Base-by-base conservation (phyloP, 2,888 invertebrate genomes). In the Trachelus stipa region DNA sequence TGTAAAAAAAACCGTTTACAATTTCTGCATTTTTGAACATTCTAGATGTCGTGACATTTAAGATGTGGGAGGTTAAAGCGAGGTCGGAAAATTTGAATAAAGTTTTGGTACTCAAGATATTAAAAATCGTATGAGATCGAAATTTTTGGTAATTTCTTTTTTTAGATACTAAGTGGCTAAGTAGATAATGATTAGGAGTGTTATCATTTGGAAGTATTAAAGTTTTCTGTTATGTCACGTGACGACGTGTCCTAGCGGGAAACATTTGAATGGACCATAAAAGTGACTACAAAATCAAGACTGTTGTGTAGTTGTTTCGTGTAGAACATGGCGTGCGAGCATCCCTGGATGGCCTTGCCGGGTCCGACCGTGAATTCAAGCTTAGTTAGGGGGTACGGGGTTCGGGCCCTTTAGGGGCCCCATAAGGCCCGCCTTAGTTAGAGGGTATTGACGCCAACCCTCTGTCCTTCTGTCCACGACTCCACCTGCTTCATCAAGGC, bases 381-480 rank as follows among this genome's bases (percentile, higher is more conserved):
- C 56, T 56, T 56, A 56, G 56, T 56, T 56, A 56, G 23, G 56
- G 56, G 15, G 15, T 15, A 56, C 23, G 9, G 23, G 56, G 56
- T 56, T 9, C 23, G 9, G 56, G 56, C 23, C 56, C 56, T 76
- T 73, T 76, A 73, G 68, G 81, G 74, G 81, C 75, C 81, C 82
- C 80, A 80, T 77, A 74, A 79, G 77, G 75, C 74, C 81, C 80
- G 77, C 77, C 84, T 87, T 86, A 83, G 86, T 86, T 85, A 83
- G 81, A 83, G 84, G 83, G 81, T 86, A 87, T 85, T 86, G 86
- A 85, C 82, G 85, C 77, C 77, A 76, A 76, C 78, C 76, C 75
- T 75, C 74, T 34, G 23, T 56, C 56, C 56, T 56, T 56, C 23
- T 56, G 31, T 71, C 71, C 71, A 23, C 15, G 71, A 23, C 30